These are phyloP conservation scores for Celastrina argiolus DNA, from an alignment of 2,888 invertebrate genomes.

Conservation along the genomic window DNA sequence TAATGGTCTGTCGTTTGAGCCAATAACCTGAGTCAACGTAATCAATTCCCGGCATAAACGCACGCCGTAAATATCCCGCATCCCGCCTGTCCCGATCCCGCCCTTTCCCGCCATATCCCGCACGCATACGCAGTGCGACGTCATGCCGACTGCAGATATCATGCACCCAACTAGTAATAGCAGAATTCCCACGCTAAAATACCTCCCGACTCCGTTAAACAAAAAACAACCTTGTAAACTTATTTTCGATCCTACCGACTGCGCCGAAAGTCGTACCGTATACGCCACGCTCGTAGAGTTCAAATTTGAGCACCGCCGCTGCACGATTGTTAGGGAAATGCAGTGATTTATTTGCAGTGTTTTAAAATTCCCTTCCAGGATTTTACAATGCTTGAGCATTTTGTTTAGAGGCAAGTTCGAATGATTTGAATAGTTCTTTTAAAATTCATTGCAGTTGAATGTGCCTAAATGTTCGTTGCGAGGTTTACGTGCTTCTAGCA, in stretches of 20 bases:
- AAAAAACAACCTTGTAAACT: constrained; percentile 28
- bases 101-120: constrained; percentile 26
- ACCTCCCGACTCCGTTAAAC: constrained; percentile 24
- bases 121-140: constrained; percentile 47
- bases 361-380: constrained; percentile 32
- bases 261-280: constrained; percentile 13
- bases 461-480: not conserved
- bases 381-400: constrained; percentile 20
- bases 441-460: constrained; percentile 6
- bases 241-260: constrained; percentile 19
- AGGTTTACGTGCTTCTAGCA: not conserved
- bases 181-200: constrained; percentile 27
- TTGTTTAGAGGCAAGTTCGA: constrained; percentile 19
- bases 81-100: not conserved
- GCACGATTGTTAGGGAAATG: constrained; percentile 27
- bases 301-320: not conserved
- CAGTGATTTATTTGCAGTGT: constrained; percentile 32
- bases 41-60: constrained; percentile 31
- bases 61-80: constrained; percentile 33
- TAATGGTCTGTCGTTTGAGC: constrained; percentile 21
- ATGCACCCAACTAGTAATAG: constrained; percentile 23
- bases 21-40: constrained; percentile 28
- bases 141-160: constrained; percentile 37
- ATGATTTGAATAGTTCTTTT: constrained; percentile 25
- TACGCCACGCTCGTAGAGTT: constrained; percentile 16